Evolutionary conservation across 2,113 vertebrate genomes (phyloP), one percentile per base, ranked within the genome.

Genomic region (Cyprinodon tularosa): DNA sequence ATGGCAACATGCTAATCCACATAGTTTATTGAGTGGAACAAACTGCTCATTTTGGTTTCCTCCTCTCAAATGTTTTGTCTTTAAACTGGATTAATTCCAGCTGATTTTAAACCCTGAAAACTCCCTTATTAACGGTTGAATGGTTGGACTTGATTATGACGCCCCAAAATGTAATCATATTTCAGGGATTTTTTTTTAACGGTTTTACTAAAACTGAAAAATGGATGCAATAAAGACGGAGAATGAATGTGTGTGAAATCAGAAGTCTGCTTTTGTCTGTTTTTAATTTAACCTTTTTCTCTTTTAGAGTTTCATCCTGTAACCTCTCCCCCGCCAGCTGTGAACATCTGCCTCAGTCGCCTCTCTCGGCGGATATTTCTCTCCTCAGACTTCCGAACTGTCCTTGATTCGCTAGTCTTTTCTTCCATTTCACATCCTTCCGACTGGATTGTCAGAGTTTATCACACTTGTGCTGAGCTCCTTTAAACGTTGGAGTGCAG

Each of bases 391-490:
- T 11, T 1, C 20, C n/a, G 15, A 48, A 68, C 40, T 45, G 66
- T 37, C 42, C 68, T 60, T 66, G 38, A 22, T 76, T 73, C 60
- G 29, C 0, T 2, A 60, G 59, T 48, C 67, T n/a, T 0, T 63
- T 53, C 65, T 17, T 6, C 10, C 12, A 53, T 62, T 69, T 45
- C 3, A 7, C 40, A 64, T 68, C 71, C 14, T 53, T 71, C 60
- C 13, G 12, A 12, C 53, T 66, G 42, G 37, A 69, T 59, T 38
- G 68, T 65, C 62, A 63, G 11, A 45, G 44, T 77, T 68, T 48
- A 61, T 12, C 11, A 3, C 62, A 61, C 67, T 68, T 44, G 38
- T 47, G 22, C 22, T 29, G 61, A 4, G 44, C 42, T 73, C 63
- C 57, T 38, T 68, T 65, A 38, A 57, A 68, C 72, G 40, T 76